Evolutionary conservation across 2,888 invertebrate genomes (phyloP), one percentile per base, ranked within the genome.

Genomic region (Tenthredo distinguenda): DNA sequence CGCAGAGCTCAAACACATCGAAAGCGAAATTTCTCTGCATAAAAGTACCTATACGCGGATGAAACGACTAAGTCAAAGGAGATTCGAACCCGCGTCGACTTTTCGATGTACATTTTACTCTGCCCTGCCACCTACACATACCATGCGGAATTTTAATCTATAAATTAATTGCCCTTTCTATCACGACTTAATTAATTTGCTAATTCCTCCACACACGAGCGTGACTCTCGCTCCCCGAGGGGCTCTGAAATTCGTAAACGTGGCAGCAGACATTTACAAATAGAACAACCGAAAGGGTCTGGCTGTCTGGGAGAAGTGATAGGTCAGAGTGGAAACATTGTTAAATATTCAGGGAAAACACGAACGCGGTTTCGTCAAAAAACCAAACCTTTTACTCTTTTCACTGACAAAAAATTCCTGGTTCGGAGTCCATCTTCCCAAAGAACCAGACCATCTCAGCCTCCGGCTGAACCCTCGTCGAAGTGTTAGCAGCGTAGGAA

Each of bases 121-220:
- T 9, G n/a, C 71, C 18, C 18, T 62, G 21, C 40, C 26, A 62
- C 21, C 15, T 68, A 26, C 26, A 26, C 1, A 5, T 68, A 68
- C 31, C 68, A 34, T 34, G 6, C 18, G 68, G 34, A 34, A 77
- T 31, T 55, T 34, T 50, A 47, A 18, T 55, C 55, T 15, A 55
- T 31, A 77, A 77, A 31, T 77, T 77, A 77, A 77, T 77, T 77
- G 31, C 31, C 77, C 77, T 55, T 34, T 31, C 50, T 77, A 34
- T 55, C 31, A 18, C 34, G 77, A 55, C 55, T 77, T 55, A 77
- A 77, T 77, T 77, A 77, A 77, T 77, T 77, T 55, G 47, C 55
- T 31, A 77, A 55, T 55, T 77, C 55, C n/a, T 34, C 72, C 18
- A 21, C 43, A 43, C 7, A 74, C 43, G 43, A n/a, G 72, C 72